Conservation (phyloP, 1,140 invertebrate genomes). For the Adelges cooleyi region DNA sequence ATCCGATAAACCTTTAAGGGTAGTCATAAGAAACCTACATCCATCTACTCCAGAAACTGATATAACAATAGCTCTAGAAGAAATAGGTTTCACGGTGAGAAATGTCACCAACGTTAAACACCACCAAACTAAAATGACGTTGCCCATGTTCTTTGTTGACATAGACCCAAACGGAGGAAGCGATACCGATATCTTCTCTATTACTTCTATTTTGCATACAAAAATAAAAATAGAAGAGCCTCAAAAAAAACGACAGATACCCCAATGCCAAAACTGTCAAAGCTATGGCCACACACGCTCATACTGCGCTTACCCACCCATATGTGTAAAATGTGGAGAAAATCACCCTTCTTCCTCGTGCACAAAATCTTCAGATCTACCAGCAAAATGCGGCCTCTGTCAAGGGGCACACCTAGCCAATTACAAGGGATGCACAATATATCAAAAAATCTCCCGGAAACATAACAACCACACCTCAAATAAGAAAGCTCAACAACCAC, state of each 20-base stretch:
- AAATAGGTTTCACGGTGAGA: slow-evolving; percentile 2
- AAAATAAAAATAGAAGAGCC: neutral
- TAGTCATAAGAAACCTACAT: slow-evolving; percentile 36
- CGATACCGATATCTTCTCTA: neutral
- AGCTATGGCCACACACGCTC: neutral
- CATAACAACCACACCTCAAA: too few species aligned
- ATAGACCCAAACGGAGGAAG: neutral
- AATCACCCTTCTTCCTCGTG: neutral
- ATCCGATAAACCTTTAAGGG: slow-evolving; percentile 35
- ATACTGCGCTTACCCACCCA: neutral
- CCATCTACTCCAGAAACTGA: slow-evolving; percentile 31
- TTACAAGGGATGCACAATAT: neutral
- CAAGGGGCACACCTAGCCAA: neutral
- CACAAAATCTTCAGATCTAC: neutral
- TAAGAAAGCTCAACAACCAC: too few species aligned
- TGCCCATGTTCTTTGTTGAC: neutral
- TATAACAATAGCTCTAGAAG: slow-evolving; percentile 33
- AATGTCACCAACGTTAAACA: slow-evolving; percentile 8
- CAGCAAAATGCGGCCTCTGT: slow-evolving; percentile 33
- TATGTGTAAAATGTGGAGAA: slow-evolving; percentile 5
- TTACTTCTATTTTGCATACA: neutral
- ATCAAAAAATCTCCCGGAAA: neutral
- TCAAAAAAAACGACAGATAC: neutral
- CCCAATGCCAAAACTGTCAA: neutral
- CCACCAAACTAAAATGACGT: neutral